Conservation (phyloP, 1,140 invertebrate genomes). For the Anoplolepis gracilipes region DNA sequence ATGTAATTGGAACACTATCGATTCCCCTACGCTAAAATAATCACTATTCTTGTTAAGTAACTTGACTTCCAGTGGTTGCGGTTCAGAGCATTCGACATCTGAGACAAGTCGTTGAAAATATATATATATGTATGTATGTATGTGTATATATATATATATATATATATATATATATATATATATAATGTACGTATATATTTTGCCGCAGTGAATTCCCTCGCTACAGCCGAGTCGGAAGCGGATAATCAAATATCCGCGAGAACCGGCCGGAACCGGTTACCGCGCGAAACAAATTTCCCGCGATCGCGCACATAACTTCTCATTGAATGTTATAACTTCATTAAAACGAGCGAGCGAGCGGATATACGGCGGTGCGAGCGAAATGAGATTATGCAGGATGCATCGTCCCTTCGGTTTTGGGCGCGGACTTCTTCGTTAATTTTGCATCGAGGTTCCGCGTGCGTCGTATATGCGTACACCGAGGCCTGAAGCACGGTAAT, state of each 20-base stretch:
- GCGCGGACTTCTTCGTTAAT: conserved; percentile 70
- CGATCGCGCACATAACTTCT: conserved; percentile 66
- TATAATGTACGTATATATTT: background rate
- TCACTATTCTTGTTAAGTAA: conserved; percentile 24
- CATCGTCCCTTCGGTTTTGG: conserved; percentile 45
- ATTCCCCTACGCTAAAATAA: conserved; percentile 24
- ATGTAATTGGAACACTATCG: conserved; percentile 40
- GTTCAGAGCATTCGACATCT: conserved; percentile 17
- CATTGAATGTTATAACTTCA: conserved; percentile 60
- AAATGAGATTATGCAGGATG: conserved; percentile 68
- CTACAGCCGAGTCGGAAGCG: conserved; percentile 19
- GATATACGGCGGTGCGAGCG: background rate
- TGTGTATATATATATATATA: background rate
- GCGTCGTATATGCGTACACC: conserved; percentile 9
- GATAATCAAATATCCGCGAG: conserved; percentile 67
- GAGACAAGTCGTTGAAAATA: conserved; percentile 13
- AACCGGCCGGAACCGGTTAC: conserved; percentile 11
- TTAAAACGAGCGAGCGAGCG: conserved; percentile 48
- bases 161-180: background rate
- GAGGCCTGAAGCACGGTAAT: background rate
- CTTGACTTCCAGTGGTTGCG: conserved; percentile 10
- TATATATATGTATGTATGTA: background rate
- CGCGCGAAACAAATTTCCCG: conserved; percentile 65
- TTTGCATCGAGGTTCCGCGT: conserved; percentile 63
- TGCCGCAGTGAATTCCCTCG: conserved; percentile 21